Evolutionary conservation across 2,797 vertebrate genomes (phyloP), one percentile per base, ranked within the genome.

Genomic region (Galago senegalensis): DNA sequence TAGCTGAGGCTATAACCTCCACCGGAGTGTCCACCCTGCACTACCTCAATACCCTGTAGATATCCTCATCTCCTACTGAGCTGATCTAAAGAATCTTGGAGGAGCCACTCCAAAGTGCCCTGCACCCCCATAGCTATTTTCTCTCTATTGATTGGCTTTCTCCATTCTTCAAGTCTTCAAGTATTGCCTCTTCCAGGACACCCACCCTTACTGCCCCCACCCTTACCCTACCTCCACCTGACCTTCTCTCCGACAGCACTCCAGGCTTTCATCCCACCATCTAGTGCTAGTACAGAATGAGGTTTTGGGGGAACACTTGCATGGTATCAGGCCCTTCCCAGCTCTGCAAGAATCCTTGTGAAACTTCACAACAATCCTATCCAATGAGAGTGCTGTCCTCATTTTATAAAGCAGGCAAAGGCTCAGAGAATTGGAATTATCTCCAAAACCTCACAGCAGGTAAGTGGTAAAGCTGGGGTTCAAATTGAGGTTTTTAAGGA

Each of bases 1-100:
- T 7, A 25, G n/a, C 34, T 63, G 31, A 29, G 16, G 43, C 31
- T 13, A 13, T 9, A 27, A 27, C 10, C 46, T 43, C 60, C 11
- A 12, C 72, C 7, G 2, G 43, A 43, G 2, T 0, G 13, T 5
- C 40, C 56, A 25, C 34, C 3, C n/a, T 10, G 9, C 20, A 37
- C 31, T 37, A 13, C 17, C 65, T 63, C 31, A 34, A 5, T 9
- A 0, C 5, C 65, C 25, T n/a, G 16, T 10, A 5, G 6, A 0
- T 27, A 31, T 5, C 65, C 6, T 61, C 49, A 2, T 31, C 21
- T 69, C 34, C 34, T 60, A 10, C 12, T 53, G 67, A 88, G 43
- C 91, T 5, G 18, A 31, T 17, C 31, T 10, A 21, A 2, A 2
- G 17, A 29, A 27, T 40, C 37, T 14, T 8, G 4, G 31, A 31